phyloP scores from a whole-genome alignment of 2,888 invertebrate genomes.

The Cephus pulcher region DNA sequence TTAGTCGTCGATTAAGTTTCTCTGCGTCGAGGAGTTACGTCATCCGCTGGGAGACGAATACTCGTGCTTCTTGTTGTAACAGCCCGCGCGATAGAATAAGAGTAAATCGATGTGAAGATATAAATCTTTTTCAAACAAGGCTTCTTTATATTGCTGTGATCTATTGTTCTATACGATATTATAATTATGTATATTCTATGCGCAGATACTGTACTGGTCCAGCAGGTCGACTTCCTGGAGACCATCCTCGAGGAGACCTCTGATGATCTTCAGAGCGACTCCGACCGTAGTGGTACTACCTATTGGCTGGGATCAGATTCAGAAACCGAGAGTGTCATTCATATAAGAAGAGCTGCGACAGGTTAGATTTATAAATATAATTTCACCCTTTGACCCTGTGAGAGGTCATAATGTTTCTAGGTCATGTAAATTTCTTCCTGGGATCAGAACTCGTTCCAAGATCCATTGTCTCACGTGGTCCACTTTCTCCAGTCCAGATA shows the following conservation, averaged over 20 bases:
- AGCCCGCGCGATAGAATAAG: not conserved
- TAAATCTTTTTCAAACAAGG: slow-evolving; percentile 10
- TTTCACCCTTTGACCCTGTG: too few species aligned
- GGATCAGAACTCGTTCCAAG: too few species aligned
- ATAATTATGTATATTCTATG: slow-evolving; percentile 21
- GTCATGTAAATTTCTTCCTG: too few species aligned
- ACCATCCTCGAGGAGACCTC: slow-evolving; percentile 91
- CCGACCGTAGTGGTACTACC: slow-evolving; percentile 70
- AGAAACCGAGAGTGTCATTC: slow-evolving; percentile 85
- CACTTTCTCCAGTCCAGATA: not conserved
- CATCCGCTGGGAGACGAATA: too few species aligned
- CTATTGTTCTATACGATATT: not conserved
- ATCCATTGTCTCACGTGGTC: not conserved
- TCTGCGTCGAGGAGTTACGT: too few species aligned
- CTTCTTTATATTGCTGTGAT: not conserved
- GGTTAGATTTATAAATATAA: too few species aligned
- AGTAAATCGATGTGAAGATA: not conserved
- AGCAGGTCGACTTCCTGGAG: slow-evolving; percentile 80
- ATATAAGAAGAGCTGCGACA: slow-evolving; percentile 42
- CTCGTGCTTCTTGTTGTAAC: too few species aligned
- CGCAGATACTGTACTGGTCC: slow-evolving; percentile 59
- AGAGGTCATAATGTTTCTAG: too few species aligned
- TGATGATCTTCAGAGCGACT: slow-evolving; percentile 83
- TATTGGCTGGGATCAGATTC: slow-evolving; percentile 78
- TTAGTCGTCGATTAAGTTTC: too few species aligned